phyloP scores from a whole-genome alignment of 2,113 vertebrate species.

The Sus scrofa region T2T-Sscrofa CM000812.6:34277501-34278000 shows the following conservation, averaged over 20 bases:
- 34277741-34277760: not conserved
- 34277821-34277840: not conserved
- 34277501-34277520: not conserved
- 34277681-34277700: not conserved
- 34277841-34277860: not conserved
- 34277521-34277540: not conserved
- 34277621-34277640: not conserved
- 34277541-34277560: not conserved
- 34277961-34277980: not conserved
- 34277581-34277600: not conserved
- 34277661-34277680: not conserved
- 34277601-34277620: not conserved
- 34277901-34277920: not conserved
- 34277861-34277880: slow-evolving; percentile 9
- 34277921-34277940: not conserved
- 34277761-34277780: not conserved
- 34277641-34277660: not conserved
- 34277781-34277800: not conserved
- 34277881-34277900: not conserved
- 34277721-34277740: not conserved
- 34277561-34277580: not conserved
- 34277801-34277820: not conserved
- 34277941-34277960: not conserved
- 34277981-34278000: slow-evolving; percentile 1
- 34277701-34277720: not conserved